phyloP scores from a whole-genome alignment of 2,888 invertebrate genomes.

The Drosophila kuntzei region DNA sequence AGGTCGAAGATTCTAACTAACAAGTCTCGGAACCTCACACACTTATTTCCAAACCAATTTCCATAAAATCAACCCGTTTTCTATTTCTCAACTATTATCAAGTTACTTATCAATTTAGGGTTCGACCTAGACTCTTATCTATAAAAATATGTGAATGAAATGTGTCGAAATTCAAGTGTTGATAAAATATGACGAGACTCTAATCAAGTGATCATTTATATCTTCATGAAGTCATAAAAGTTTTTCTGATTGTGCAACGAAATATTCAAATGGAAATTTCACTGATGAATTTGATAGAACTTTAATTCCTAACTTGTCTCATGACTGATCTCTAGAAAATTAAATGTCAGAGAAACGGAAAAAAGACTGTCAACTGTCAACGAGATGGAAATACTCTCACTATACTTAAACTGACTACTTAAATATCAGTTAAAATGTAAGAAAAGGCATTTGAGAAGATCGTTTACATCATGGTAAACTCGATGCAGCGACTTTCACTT shows the following conservation, averaged over 20 bases:
- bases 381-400: background rate
- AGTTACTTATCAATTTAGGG: constrained; percentile 15
- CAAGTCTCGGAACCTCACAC: no score
- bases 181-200: background rate
- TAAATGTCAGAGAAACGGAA: background rate
- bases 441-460: background rate
- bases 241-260: background rate
- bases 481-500: constrained; percentile 43
- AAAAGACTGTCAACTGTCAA: background rate
- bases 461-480: constrained; percentile 11
- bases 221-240: background rate
- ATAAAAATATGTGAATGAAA: background rate
- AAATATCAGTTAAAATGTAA: constrained; percentile 4
- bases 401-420: constrained; percentile 10
- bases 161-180: background rate
- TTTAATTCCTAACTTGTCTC: background rate
- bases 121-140: constrained; percentile 8
- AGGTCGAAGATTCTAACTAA: no score
- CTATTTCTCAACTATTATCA: constrained; percentile 4
- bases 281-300: background rate
- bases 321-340: background rate
- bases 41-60: no score
- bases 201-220: background rate
- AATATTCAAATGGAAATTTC: background rate
- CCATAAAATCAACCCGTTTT: no score